A percentile compares a stretch with the other conserved stretches of the same genome.
Conservation (phyloP, 2,113 vertebrate species). For the Pseudorasbora parva region DNA sequence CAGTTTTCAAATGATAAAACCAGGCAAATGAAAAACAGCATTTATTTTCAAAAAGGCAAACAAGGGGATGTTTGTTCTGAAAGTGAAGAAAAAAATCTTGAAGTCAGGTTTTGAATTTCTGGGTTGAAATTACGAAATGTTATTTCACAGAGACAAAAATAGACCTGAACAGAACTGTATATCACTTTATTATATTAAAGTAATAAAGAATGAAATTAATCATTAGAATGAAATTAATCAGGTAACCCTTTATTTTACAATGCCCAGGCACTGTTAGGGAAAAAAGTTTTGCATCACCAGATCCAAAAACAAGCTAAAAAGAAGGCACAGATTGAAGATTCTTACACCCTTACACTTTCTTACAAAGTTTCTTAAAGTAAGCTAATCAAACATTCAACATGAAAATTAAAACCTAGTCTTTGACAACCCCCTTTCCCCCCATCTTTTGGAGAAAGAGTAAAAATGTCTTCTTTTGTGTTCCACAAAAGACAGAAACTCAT, state of each 20-base stretch:
- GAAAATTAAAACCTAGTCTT: too few relatives aligned
- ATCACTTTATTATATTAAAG: constrained; percentile 20
- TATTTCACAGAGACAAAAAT: constrained; percentile 29
- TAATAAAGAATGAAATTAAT: constrained; percentile 6
- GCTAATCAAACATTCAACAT: too few relatives aligned
- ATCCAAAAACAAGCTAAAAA: too few relatives aligned
- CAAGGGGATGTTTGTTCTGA: constrained; percentile 58
- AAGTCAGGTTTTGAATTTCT: constrained; percentile 27
- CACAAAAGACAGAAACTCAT: background rate
- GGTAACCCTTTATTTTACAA: background rate
- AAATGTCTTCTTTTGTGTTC: background rate
- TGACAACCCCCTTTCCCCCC: too few relatives aligned
- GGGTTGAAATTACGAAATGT: background rate
- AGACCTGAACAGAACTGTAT: background rate
- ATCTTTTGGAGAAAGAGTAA: too few relatives aligned
- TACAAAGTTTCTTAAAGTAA: too few relatives aligned
- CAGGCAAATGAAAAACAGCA: constrained; percentile 63
- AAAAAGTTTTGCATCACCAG: too few relatives aligned
- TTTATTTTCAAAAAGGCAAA: constrained; percentile 68
- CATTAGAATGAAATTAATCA: background rate
- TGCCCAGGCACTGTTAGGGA: too few relatives aligned
- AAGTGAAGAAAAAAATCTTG: constrained; percentile 12
- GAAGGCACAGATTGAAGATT: too few relatives aligned
- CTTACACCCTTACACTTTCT: too few relatives aligned
- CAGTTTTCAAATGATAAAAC: constrained; percentile 30